phyloP scores from a whole-genome alignment of 2,113 vertebrate species.

The Ellobius talpinus region DNA sequence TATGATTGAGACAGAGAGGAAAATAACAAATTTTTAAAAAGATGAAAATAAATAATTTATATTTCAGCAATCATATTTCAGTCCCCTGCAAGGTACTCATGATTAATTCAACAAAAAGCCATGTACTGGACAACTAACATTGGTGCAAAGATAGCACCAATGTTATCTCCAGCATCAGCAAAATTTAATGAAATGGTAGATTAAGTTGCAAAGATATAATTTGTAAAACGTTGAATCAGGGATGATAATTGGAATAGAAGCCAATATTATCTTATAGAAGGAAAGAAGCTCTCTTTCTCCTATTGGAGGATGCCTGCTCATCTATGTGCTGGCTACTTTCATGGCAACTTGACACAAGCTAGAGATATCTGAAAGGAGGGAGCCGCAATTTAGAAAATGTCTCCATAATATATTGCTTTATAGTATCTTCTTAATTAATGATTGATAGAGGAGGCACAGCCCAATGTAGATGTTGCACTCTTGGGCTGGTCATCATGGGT shows the following conservation, averaged over 20 bases:
- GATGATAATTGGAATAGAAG: background rate
- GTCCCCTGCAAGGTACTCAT: accelerated
- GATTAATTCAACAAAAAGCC: background rate
- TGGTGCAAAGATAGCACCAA: background rate
- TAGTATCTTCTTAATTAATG: background rate
- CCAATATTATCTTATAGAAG: background rate
- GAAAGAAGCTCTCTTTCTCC: background rate
- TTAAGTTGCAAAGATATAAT: background rate
- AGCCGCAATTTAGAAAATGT: background rate
- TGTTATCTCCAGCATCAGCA: background rate
- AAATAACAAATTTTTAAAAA: background rate
- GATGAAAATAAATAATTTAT: background rate
- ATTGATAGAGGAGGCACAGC: background rate
- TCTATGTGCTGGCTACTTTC: background rate
- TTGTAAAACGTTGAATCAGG: background rate
- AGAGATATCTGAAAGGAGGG: background rate
- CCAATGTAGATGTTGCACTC: background rate
- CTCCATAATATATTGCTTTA: background rate
- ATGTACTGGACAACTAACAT: background rate
- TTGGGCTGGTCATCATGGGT: background rate
- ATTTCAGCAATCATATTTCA: background rate
- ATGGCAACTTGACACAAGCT: background rate
- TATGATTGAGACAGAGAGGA: background rate
- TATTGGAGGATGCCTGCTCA: background rate
- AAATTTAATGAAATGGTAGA: background rate